Evolutionary conservation across 2,888 invertebrate genomes (phyloP), one percentile per base, ranked within the genome.

Genomic region (Phyllotreta striolata): DNA sequence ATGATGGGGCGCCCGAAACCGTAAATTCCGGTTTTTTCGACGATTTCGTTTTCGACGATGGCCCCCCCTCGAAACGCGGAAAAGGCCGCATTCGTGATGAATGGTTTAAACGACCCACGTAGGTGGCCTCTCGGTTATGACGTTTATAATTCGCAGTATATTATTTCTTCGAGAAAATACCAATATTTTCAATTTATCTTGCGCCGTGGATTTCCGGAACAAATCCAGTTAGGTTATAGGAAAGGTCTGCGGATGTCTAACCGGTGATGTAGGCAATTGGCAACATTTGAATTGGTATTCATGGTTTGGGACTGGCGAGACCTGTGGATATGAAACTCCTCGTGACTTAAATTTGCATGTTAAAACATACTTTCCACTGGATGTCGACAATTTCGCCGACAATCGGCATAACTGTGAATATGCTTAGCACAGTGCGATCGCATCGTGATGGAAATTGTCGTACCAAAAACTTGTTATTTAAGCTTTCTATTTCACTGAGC

Each of bases 341-440:
- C 79, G 78, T 78, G 78, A 75, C 74, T 72, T 70, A 76, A 77
- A 81, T 81, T 81, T 80, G 79, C 81, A 81, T 81, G 80, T 78
- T 79, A 79, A 80, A 81, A 79, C 76, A 77, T 76, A 38, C 9
- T 77, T 77, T 14, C 77, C 76, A 74, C 74, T 76, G 74, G 75
- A 73, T 73, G 74, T 63, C 76, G 73, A 73, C 78, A 77, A 79
- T 78, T 78, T 75, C 75, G 64, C 62, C 63, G 61, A 69, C 73
- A 73, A 72, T 73, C 73, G 74, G 73, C 63, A 60, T 47, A 56
- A 59, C 52, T 14, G 61, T 61, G 64, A 61, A 55, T 59, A 67
- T 55, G 62, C 59, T 55, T 54, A 55, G 47, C 64, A 57, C 60
- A 24, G 24, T 9, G 14, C 9, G 41, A n/a, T 41, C 41, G 10